Percentiles rank a stretch among this genome's conserved stretches.
Conservation (phyloP, 1,140 invertebrate species). For the Zeugodacus cucurbitae region DNA sequence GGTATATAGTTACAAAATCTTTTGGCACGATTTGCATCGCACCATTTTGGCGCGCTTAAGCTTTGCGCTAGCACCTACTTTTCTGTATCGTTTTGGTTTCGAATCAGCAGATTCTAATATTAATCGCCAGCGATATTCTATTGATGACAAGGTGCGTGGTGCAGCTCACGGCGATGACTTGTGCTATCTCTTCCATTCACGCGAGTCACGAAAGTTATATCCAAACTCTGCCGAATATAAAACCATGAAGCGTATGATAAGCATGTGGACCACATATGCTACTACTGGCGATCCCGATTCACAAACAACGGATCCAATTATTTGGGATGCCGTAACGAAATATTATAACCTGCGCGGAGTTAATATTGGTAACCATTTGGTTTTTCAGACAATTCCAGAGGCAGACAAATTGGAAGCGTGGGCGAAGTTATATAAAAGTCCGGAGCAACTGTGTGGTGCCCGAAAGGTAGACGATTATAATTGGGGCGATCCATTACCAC, state of each 20-base stretch:
- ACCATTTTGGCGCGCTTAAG: constrained; percentile 50
- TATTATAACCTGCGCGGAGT: constrained; percentile 50
- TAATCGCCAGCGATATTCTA: constrained; percentile 44
- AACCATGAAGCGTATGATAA: constrained; percentile 58
- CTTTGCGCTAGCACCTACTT: constrained; percentile 62
- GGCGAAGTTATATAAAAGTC: constrained; percentile 57
- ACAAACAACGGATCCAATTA: constrained; percentile 40
- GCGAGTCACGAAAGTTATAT: constrained; percentile 61
- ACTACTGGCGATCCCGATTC: constrained; percentile 56
- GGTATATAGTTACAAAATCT: constrained; percentile 55
- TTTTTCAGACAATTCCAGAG: constrained; percentile 63
- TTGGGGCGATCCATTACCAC: background rate
- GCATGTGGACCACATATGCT: constrained; percentile 66
- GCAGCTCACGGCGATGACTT: constrained; percentile 74
- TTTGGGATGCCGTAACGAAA: constrained; percentile 50
- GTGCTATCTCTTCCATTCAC: constrained; percentile 71
- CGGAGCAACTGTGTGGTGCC: background rate
- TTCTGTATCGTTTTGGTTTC: constrained; percentile 67
- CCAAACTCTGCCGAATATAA: constrained; percentile 55
- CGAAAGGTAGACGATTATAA: background rate
- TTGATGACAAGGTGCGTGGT: constrained; percentile 35
- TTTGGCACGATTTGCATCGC: constrained; percentile 63
- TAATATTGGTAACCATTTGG: constrained; percentile 63
- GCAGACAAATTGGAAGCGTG: constrained; percentile 64
- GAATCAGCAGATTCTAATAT: constrained; percentile 57